Percentiles rank a stretch among this genome's conserved stretches.
phyloP scores from a whole-genome alignment of 1,140 invertebrate genomes.

The Ptiloglossa arizonensis region DNA sequence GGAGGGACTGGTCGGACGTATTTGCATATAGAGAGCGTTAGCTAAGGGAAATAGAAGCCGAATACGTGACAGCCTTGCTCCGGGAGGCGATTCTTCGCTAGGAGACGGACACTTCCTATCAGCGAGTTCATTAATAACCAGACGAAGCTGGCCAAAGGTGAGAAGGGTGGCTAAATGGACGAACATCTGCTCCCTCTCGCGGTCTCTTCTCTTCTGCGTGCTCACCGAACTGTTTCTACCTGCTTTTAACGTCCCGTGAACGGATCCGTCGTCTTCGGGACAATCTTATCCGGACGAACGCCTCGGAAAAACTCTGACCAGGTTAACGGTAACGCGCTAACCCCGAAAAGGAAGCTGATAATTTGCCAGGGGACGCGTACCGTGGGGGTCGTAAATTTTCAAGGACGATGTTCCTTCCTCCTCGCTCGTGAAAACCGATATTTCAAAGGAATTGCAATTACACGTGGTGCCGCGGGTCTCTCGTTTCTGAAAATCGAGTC shows the following conservation, averaged over 20 bases:
- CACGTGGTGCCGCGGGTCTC: too few species aligned
- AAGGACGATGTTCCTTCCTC: too few species aligned
- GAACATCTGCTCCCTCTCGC: slow-evolving; percentile 57
- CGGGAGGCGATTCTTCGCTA: slow-evolving; percentile 75
- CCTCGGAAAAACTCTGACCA: slow-evolving; percentile 65
- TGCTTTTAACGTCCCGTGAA: slow-evolving; percentile 66
- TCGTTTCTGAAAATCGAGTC: too few species aligned
- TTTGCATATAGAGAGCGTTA: slow-evolving; percentile 82
- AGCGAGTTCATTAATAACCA: slow-evolving; percentile 77
- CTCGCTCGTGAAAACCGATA: not conserved
- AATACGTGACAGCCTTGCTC: slow-evolving; percentile 79
- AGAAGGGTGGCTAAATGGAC: slow-evolving; percentile 68
- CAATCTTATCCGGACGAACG: slow-evolving; percentile 64
- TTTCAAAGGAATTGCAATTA: not conserved
- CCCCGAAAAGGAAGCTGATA: slow-evolving; percentile 69
- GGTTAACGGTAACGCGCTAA: slow-evolving; percentile 37
- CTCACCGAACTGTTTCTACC: not conserved
- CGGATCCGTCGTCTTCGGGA: slow-evolving; percentile 51
- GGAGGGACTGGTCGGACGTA: slow-evolving; percentile 73
- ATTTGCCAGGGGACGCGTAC: slow-evolving; percentile 54
- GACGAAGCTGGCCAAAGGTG: slow-evolving; percentile 66
- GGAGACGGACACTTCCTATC: slow-evolving; percentile 78
- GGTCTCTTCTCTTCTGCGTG: slow-evolving; percentile 7
- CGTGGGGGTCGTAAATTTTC: not conserved
- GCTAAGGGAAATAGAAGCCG: slow-evolving; percentile 82